A percentile compares a stretch with the other conserved stretches of the same genome.
These are phyloP conservation scores for Eupleurogrammus muticus DNA, from an alignment of 2,797 vertebrate species.

Conservation along the genomic window DNA sequence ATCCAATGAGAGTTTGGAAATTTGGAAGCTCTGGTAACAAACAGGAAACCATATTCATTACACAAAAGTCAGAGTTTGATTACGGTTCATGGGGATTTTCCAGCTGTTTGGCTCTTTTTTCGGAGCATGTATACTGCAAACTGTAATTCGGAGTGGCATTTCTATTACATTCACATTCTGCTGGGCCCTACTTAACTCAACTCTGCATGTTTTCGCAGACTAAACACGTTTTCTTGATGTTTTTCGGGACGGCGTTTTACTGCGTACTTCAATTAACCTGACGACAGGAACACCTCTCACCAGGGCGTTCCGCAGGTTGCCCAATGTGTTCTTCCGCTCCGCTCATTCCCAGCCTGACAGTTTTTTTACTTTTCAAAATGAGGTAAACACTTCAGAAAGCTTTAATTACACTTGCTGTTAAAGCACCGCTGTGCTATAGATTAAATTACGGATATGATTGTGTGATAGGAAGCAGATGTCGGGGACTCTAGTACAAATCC, in stretches of 20 bases:
- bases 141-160: conserved; percentile 52
- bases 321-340: conserved; percentile 45
- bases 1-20: conserved; percentile 50
- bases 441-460: conserved; percentile 17
- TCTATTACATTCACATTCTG: conserved; percentile 24
- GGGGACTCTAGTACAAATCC: conserved; percentile 13
- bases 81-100: conserved; percentile 39
- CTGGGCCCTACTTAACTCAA: conserved; percentile 15
- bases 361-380: conserved; percentile 20
- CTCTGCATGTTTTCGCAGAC: not conserved
- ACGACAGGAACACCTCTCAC: conserved; percentile 57
- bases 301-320: conserved; percentile 40
- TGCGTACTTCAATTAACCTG: conserved; percentile 30
- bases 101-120: conserved; percentile 26
- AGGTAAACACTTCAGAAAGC: conserved; percentile 21
- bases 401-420: conserved; percentile 28
- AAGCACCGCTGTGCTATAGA: conserved; percentile 3
- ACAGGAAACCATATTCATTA: conserved; percentile 64
- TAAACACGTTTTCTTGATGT: conserved; percentile 7
- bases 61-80: conserved; percentile 46
- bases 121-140: conserved; percentile 29
- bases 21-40: conserved; percentile 45
- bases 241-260: conserved; percentile 5
- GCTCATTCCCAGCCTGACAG: conserved; percentile 23
- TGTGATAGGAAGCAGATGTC: conserved; percentile 28